These are phyloP conservation scores for Imbricaverruca yamaguchii DNA, from an alignment of 2,888 invertebrate genomes.

Conservation along the genomic window DNA sequence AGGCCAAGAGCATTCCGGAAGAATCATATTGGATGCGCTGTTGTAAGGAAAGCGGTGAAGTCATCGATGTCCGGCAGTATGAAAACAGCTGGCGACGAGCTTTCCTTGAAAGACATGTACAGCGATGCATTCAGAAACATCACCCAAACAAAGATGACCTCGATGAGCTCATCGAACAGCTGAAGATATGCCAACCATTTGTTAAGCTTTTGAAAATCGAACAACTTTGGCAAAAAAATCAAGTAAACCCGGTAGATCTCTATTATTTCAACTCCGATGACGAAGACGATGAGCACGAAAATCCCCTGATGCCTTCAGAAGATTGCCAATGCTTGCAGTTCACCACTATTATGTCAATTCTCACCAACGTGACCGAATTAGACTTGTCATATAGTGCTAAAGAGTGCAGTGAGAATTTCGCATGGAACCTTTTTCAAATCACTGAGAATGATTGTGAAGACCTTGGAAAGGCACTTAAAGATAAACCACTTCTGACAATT, in stretches of 20 bases:
- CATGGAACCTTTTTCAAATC: background rate
- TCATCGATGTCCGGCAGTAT: background rate
- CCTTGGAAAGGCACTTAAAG: background rate
- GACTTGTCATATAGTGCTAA: background rate
- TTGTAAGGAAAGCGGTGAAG: background rate
- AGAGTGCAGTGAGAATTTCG: background rate
- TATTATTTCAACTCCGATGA: background rate
- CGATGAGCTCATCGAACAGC: background rate
- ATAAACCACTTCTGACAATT: background rate
- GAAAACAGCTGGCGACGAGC: background rate
- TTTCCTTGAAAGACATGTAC: background rate
- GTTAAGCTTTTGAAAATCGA: background rate
- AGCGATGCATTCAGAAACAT: background rate
- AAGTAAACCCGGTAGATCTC: background rate
- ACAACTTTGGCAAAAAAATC: background rate
- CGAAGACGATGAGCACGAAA: background rate
- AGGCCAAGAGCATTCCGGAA: background rate
- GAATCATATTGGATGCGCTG: background rate
- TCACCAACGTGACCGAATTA: background rate
- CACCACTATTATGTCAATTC: background rate
- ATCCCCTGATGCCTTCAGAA: background rate
- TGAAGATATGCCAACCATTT: background rate
- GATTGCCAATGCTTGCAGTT: background rate
- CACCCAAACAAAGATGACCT: background rate
- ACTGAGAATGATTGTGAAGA: background rate